phyloP scores from a whole-genome alignment of 1,140 invertebrate species.

The Lanistes nyassanus region DNA sequence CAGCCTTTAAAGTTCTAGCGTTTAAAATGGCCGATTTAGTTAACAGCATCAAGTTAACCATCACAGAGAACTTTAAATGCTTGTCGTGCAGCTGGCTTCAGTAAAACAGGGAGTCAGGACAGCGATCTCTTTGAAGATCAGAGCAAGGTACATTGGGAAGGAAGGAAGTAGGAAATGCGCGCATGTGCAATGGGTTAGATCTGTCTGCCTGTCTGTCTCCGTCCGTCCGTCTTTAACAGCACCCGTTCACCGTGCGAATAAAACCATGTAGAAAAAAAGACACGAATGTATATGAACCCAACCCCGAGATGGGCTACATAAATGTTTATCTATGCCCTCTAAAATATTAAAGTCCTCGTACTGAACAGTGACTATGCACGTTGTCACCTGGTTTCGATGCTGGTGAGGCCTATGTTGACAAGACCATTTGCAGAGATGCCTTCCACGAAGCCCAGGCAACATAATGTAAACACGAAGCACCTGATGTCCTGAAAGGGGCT shows the following conservation, averaged over 20 bases:
- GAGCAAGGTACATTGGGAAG: too few species aligned
- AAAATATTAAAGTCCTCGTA: neutral
- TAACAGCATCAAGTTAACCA: too few species aligned
- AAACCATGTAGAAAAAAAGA: neutral
- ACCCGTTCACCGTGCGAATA: neutral
- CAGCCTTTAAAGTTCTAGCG: neutral
- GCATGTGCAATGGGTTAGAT: too few species aligned
- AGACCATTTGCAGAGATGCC: constrained; percentile 88
- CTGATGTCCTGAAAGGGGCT: constrained; percentile 28
- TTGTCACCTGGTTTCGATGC: constrained; percentile 37
- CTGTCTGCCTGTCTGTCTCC: constrained; percentile 2
- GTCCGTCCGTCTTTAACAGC: constrained; percentile 1
- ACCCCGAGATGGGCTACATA: neutral
- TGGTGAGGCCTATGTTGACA: constrained; percentile 73
- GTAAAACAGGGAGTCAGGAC: too few species aligned
- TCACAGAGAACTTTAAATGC: too few species aligned
- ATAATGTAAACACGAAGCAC: constrained; percentile 37
- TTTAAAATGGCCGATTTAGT: neutral
- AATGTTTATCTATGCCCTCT: neutral
- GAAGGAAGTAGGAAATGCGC: too few species aligned
- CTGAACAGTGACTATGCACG: neutral
- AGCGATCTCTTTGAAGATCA: too few species aligned
- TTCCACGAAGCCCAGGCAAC: constrained; percentile 56
- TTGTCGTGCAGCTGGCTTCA: too few species aligned
- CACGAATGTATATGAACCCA: neutral